These are phyloP conservation scores for Tachina lurida DNA, from an alignment of 2,888 invertebrate genomes.

Conservation along the genomic window DNA sequence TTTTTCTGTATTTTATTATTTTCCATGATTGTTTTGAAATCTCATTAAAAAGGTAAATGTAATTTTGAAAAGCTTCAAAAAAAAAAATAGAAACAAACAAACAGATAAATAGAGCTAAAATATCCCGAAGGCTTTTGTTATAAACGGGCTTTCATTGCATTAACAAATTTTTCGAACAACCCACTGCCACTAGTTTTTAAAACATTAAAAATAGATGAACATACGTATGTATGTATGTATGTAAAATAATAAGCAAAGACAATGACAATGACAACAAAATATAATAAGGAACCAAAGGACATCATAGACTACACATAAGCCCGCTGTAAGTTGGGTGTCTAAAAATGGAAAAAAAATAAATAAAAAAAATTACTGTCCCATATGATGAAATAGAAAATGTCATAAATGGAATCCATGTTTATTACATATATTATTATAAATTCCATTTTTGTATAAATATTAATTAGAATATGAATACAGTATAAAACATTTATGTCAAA, in stretches of 20 bases:
- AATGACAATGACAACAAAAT: slow-evolving; percentile 51
- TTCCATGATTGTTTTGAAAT: slow-evolving; percentile 64
- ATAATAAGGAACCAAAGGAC: slow-evolving; percentile 54
- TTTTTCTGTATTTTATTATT: slow-evolving; percentile 53
- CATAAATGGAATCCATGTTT: slow-evolving; percentile 44
- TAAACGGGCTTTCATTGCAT: slow-evolving; percentile 63
- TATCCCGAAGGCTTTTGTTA: slow-evolving; percentile 58
- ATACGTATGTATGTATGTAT: too few relatives aligned
- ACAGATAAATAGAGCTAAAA: slow-evolving; percentile 30
- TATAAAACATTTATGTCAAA: slow-evolving; percentile 57
- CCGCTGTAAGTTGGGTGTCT: slow-evolving; percentile 51
- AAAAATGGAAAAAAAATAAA: not conserved
- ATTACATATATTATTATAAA: slow-evolving; percentile 36
- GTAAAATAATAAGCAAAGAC: slow-evolving; percentile 18
- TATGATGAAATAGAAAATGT: slow-evolving; percentile 41
- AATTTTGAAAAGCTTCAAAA: slow-evolving; percentile 60
- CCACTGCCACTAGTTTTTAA: slow-evolving; percentile 43
- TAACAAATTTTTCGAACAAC: slow-evolving; percentile 55
- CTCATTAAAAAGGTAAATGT: slow-evolving; percentile 71
- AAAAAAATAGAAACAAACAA: slow-evolving; percentile 15
- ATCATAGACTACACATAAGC: slow-evolving; percentile 16
- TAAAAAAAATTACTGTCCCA: slow-evolving; percentile 25
- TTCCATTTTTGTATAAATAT: slow-evolving; percentile 61
- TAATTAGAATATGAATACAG: slow-evolving; percentile 64
- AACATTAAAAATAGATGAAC: not conserved